Base-by-base conservation (phyloP, 2,888 invertebrate species). In the Noctua janthina region DNA sequence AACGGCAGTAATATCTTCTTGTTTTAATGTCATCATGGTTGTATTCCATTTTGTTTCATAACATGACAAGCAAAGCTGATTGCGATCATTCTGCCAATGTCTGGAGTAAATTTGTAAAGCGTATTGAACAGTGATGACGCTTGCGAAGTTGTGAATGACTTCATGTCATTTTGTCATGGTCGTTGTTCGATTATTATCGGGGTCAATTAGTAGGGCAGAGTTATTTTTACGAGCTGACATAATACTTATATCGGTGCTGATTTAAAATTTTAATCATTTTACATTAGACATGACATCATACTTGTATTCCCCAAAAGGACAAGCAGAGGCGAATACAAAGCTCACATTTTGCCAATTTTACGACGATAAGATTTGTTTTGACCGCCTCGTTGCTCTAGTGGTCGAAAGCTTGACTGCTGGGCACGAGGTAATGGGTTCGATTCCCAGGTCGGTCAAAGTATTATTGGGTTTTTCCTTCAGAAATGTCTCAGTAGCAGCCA, bases 121-220 rank as follows among this genome's bases (percentile, higher is more conserved):
- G 17, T 3, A 29, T 67, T 67, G 11, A 20, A 46, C 35, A 70
- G n/a, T 71, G 74, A 49, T 49, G 67, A 6, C 20, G 23, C 13
- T 74, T 73, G 49, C 6, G 8, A 54, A 54, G 13, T 73, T n/a
- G 17, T 56, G 35, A 39, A 23, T 54, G n/a, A 23, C 1, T n/a
- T 29, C 20, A 23, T 46, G 8, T 0, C 35, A 11, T 15, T 66
- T 67, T 77, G 15, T 71, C 51, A 59, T 17, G 20, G 11, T 76
- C 43, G 15, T 80, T 35, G 5, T 1, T 15, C 43, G 11, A 51
- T 67, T 15, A 84, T 81, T 79, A 35, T 46, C 17, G 29, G 3
- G 82, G 82, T 82, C 68, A 79, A 84, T 84, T 39, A 69, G 10
- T n/a, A 39, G 62, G 54, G 0, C 84, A 72, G 35, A 17, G 29